phyloP scores from a whole-genome alignment of 2,888 invertebrate genomes.

The Drosophila neotestacea region DNA sequence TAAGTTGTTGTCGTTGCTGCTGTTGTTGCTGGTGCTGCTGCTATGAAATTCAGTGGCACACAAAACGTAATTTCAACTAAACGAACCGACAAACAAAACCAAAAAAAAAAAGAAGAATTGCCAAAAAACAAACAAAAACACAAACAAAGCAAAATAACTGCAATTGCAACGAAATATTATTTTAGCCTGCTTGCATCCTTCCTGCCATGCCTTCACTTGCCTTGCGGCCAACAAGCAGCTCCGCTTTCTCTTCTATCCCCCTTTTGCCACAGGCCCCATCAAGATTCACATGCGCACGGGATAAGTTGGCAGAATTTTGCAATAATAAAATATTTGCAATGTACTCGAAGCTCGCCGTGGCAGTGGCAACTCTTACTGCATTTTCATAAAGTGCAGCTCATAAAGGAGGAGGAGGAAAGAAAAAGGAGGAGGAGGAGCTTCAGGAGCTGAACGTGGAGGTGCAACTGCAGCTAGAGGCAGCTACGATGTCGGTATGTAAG shows the following conservation, averaged over 20 bases:
- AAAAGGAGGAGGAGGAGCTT: not conserved
- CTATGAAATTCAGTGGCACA: conserved; percentile 81
- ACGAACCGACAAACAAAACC: conserved; percentile 77
- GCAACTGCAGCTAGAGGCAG: conserved; percentile 10
- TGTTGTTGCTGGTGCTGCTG: conserved; percentile 32
- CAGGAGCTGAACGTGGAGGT: conserved; percentile 5
- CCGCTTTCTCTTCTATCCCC: conserved; percentile 1
- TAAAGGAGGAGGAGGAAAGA: conserved; percentile 51
- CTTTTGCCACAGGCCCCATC: not conserved
- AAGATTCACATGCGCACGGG: conserved; percentile 72
- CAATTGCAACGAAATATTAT: conserved; percentile 78
- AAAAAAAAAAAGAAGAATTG: conserved; percentile 30
- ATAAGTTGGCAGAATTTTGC: conserved; percentile 82
- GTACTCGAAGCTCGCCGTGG: conserved; percentile 65
- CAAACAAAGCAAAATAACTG: conserved; percentile 61
- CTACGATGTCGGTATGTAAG: conserved; percentile 44
- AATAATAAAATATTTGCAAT: conserved; percentile 83
- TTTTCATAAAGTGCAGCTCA: conserved; percentile 78
- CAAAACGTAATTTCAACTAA: conserved; percentile 82
- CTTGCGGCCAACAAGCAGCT: conserved; percentile 39
- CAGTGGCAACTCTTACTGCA: conserved; percentile 58
- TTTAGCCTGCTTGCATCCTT: conserved; percentile 82
- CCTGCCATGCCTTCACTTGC: conserved; percentile 55
- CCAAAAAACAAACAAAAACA: conserved; percentile 54
- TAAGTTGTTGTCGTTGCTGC: conserved; percentile 54